Evolutionary conservation across 2,113 vertebrate genomes (phyloP), one percentile per base, ranked within the genome.

Genomic region (Podarcis muralis): DNA sequence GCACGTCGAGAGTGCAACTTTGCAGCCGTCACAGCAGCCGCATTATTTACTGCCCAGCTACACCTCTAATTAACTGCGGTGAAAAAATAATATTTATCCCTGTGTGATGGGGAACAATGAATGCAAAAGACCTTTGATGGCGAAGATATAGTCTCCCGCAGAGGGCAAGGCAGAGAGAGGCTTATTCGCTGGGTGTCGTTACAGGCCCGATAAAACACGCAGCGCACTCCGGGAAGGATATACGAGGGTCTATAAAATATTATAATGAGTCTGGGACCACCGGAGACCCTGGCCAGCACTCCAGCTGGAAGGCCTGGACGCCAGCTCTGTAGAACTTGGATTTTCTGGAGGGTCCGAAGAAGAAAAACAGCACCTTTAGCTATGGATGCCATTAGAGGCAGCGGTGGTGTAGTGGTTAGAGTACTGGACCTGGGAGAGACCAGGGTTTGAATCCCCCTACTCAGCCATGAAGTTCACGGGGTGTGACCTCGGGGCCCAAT

Each of bases 41-140:
- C 16, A 9, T 78, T 80, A 15, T 89, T 88, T 9, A 11, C 0
- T 1, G 1, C 20, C 32, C 2, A 43, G 81, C 1, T 7, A 6
- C 37, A 1, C 11, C 83, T 81, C 72, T 81, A 72, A 62, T 82
- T 13, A 23, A 3, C 0, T 18, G 20, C 0, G 18, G 0, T 20
- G 71, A 84, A 71, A 43, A 9, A 7, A 53, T 68, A 25, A 80
- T 53, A 1, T 0, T 25, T 35, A 37, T 88, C 69, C 27, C 0
- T 1, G 4, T 0, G 0, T 6, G 11, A 2, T 30, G 0, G 12
- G 15, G 8, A 37, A 13, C 16, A 0, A 1, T 0, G 37, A 9
- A 48, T 69, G 22, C 22, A 1, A n/a, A 40, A 0, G 84, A 65
- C 7, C 8, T 62, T 32, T 22, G 75, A 25, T 1, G 0, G 15